Evolutionary conservation across 2,888 invertebrate genomes (phyloP), one percentile per base, ranked within the genome.

Genomic region (Caenorhabditis panamensis): DNA sequence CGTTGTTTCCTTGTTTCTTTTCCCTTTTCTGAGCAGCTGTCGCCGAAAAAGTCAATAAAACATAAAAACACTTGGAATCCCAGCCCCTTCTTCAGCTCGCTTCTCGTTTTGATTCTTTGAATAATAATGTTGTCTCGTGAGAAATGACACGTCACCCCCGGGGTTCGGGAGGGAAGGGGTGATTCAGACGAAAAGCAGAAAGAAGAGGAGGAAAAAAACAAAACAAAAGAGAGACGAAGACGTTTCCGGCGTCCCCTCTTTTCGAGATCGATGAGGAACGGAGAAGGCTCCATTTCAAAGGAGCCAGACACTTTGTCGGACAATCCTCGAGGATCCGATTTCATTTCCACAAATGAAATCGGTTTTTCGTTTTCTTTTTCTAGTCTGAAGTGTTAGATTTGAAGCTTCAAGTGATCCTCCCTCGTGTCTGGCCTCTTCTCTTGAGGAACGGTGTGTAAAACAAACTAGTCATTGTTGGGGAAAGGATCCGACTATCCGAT

Each of bases 31-130:
- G 16, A 2, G 36, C 37, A n/a, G 58, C 36, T 5, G 2, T 18
- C 31, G 26, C 9, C 53, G 69, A 49, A 49, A 49, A 62, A 61
- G 41, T 58, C 58, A 58, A 58, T 58, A 71, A 62, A 62, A 71
- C n/a, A n/a, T n/a, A n/a, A n/a, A n/a, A n/a, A 44, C 26, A 44
- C 47, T 41, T 26, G 26, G 71, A 62, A 44, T 71, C 54, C 41
- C n/a, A 9, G 9, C 4, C 9, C 31, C 31, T 6, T 22, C 20
- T 6, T 22, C 20, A 41, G 28, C 36, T 44, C 44, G n/a, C 49
- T 44, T 49, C 22, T 24, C 59, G 26, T 16, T 20, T 20, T 53
- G 24, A 20, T 2, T 28, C 31, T 16, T 22, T 61, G 69, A 69
- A 63, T 58, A 58, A 37, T 36, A 58, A 63, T 63, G 62, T 62